phyloP scores from a whole-genome alignment of 1,140 invertebrate genomes.

The Tenebrio molitor region DNA sequence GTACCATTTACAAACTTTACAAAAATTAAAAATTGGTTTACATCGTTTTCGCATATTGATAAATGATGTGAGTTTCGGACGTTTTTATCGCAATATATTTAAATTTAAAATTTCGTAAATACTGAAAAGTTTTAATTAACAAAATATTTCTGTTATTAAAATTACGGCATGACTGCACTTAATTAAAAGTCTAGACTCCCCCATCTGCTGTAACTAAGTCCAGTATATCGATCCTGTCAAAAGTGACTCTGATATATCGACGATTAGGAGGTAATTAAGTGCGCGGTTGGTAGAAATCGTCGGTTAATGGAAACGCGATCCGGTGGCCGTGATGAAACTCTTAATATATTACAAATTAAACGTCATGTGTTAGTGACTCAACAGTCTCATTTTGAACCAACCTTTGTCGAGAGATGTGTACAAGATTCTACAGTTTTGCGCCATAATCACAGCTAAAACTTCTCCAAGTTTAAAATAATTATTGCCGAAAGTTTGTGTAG shows the following conservation, averaged over 20 bases:
- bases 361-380: slow-evolving; percentile 52
- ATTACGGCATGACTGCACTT: slow-evolving; percentile 44
- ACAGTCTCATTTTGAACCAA: slow-evolving; percentile 24
- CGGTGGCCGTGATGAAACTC: slow-evolving; percentile 55
- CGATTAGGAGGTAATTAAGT: slow-evolving; percentile 55
- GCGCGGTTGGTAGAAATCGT: slow-evolving; percentile 48
- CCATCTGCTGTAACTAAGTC: slow-evolving; percentile 40
- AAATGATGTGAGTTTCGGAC: neutral
- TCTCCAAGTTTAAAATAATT: slow-evolving; percentile 16
- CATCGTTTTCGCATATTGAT: neutral
- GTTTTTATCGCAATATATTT: neutral
- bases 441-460: slow-evolving; percentile 4
- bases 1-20: neutral
- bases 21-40: slow-evolving; percentile 1
- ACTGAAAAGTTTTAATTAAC: slow-evolving; percentile 25
- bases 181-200: slow-evolving; percentile 48
- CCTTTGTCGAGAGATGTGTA: slow-evolving; percentile 22
- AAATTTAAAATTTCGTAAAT: slow-evolving; percentile 11
- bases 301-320: slow-evolving; percentile 54
- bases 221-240: slow-evolving; percentile 43
- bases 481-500: slow-evolving; percentile 1
- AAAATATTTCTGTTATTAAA: slow-evolving; percentile 36
- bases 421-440: neutral
- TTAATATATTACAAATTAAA: slow-evolving; percentile 58
- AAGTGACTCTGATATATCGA: slow-evolving; percentile 50